These are phyloP conservation scores for Diarsia brunnea DNA, from an alignment of 2,888 invertebrate species.

Conservation along the genomic window DNA sequence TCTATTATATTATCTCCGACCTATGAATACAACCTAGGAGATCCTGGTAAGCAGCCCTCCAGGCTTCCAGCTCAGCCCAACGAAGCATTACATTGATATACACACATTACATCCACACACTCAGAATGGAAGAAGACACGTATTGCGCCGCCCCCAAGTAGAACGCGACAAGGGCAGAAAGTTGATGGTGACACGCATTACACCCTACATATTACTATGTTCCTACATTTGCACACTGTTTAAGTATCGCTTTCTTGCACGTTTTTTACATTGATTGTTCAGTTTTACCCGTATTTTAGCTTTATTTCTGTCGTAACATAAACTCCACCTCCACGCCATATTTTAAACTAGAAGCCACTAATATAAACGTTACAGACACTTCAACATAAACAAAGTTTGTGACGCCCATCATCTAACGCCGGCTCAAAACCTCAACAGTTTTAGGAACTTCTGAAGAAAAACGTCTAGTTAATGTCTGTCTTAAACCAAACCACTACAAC, in stretches of 20 bases:
- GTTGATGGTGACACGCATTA: no score
- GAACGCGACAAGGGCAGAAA: no score
- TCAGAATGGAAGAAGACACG: no score
- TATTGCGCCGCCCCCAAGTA: no score
- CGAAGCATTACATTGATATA: not conserved
- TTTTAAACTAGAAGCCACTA: constrained; percentile 6
- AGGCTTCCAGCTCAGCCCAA: not conserved
- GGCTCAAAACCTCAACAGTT: not conserved
- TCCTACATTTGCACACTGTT: not conserved
- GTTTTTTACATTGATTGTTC: not conserved
- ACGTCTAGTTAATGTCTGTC: constrained; percentile 6
- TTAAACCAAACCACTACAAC: not conserved
- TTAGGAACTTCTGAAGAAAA: not conserved
- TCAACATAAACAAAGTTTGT: constrained; percentile 2
- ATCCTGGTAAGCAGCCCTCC: not conserved
- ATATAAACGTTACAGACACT: constrained; percentile 7
- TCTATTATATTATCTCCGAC: not conserved
- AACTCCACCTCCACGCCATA: not conserved
- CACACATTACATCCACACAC: not conserved
- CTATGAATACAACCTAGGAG: not conserved
- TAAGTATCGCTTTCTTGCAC: not conserved
- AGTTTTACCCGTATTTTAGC: not conserved
- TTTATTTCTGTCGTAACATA: not conserved
- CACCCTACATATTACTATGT: not conserved
- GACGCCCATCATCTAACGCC: not conserved